Percentiles rank a stretch among this genome's conserved stretches.
Conservation (phyloP, 2,113 vertebrate species). For the Thinocorus orbignyianus region DNA sequence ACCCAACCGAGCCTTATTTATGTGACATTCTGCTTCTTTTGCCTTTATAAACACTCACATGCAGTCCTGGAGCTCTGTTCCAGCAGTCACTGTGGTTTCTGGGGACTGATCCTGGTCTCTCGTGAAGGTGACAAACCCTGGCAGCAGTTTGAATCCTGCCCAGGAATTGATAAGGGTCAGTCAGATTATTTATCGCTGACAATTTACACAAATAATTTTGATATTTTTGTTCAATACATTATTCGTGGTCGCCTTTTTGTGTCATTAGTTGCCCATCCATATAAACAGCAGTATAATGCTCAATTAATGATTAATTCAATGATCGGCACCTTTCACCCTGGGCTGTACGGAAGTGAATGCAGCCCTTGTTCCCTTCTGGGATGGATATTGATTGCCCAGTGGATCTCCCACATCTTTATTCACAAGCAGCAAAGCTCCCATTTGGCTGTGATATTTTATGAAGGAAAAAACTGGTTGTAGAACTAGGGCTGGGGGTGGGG, state of each 20-base stretch:
- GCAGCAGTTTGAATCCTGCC: neutral
- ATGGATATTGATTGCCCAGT: neutral
- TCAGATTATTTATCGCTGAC: neutral
- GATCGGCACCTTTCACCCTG: neutral
- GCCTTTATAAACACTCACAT: rapidly evolving
- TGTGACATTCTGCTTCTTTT: rapidly evolving
- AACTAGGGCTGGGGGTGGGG: neutral
- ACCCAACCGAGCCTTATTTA: neutral
- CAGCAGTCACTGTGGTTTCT: rapidly evolving
- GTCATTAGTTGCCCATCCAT: neutral
- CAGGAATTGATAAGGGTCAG: neutral
- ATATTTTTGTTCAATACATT: neutral
- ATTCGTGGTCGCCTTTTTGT: neutral
- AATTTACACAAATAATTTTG: neutral
- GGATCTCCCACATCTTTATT: neutral
- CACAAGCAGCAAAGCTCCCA: neutral
- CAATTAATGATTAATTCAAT: neutral
- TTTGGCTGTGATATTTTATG: neutral
- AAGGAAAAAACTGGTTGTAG: neutral
- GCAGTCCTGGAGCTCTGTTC: neutral
- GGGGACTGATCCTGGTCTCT: neutral
- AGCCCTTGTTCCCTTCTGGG: neutral
- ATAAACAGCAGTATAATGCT: neutral
- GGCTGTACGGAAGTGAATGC: neutral
- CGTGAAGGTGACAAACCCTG: rapidly evolving